These are phyloP conservation scores for Myanophis thanlyinensis DNA, from an alignment of 2,113 vertebrate genomes.

Conservation along the genomic window DNA sequence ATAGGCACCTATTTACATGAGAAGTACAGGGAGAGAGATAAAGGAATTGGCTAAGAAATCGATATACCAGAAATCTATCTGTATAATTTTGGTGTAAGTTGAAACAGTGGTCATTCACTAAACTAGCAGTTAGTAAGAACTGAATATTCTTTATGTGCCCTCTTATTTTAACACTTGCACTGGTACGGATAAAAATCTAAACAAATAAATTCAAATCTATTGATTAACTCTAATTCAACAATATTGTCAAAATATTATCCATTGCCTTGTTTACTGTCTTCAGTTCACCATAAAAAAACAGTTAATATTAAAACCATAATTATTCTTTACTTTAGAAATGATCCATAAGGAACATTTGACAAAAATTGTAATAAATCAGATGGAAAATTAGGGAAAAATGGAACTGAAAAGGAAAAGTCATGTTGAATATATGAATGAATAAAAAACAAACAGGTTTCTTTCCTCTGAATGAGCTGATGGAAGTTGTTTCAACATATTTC, in stretches of 20 bases:
- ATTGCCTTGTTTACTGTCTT: neutral
- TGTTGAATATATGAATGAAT: too few relatives aligned
- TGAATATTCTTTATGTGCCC: neutral
- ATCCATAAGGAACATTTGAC: too few relatives aligned
- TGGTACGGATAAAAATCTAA: neutral
- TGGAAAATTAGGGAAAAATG: neutral
- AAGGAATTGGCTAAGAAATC: neutral
- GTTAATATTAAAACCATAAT: neutral
- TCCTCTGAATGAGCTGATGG: too few relatives aligned
- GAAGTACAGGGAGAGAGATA: too few relatives aligned
- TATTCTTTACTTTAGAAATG: neutral
- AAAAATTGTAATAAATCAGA: neutral
- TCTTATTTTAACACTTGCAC: neutral
- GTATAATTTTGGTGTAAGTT: neutral
- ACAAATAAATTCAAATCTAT: neutral
- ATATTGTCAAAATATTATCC: neutral
- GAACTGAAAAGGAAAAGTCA: too few relatives aligned
- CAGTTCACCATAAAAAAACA: neutral
- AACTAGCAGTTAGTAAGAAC: neutral
- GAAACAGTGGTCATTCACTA: neutral
- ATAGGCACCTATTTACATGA: neutral
- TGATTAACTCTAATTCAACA: neutral
- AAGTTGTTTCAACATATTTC: too few relatives aligned
- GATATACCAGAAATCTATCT: neutral
- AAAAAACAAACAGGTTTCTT: too few relatives aligned